Evolutionary conservation across 2,888 invertebrate genomes (phyloP).

Genomic region (Furcula furcula): DNA sequence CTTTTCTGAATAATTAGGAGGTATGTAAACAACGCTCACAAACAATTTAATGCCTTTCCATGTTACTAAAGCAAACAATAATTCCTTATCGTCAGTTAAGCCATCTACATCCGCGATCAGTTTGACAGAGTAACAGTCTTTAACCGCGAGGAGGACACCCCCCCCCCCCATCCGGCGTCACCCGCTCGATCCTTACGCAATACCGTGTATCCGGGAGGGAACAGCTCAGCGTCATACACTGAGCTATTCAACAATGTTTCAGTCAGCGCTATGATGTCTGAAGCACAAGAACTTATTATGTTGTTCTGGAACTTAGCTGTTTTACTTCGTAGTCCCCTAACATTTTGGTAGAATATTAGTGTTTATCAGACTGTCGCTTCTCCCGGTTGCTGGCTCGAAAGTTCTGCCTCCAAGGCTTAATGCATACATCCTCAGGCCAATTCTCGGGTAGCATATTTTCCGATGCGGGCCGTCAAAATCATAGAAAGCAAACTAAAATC

Average conservation of each 20-base stretch:
- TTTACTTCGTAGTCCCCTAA: background rate
- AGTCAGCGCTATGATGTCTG: background rate
- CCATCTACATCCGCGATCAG: background rate
- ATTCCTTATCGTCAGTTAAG: conserved; percentile 4
- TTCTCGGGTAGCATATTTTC: no score
- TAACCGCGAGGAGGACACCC: background rate
- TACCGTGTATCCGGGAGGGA: background rate
- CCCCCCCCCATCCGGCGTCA: conserved; percentile 1
- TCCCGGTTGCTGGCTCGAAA: no score
- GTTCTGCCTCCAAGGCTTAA: no score
- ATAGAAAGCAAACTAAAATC: no score
- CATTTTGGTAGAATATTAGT: conserved; percentile 2
- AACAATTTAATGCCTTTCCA: conserved; percentile 1
- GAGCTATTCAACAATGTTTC: conserved; percentile 3
- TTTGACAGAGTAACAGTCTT: background rate
- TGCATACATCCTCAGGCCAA: no score
- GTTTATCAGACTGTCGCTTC: no score
- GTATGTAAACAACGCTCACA: conserved; percentile 1
- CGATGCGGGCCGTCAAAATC: no score
- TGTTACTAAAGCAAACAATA: background rate
- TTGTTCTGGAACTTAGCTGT: conserved; percentile 1
- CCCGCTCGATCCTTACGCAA: background rate
- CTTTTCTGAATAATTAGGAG: conserved; percentile 2
- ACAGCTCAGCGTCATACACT: background rate
- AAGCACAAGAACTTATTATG: background rate